Evolutionary conservation across 2,113 vertebrate genomes (phyloP).

Genomic region (Istiophorus platypterus): DNA sequence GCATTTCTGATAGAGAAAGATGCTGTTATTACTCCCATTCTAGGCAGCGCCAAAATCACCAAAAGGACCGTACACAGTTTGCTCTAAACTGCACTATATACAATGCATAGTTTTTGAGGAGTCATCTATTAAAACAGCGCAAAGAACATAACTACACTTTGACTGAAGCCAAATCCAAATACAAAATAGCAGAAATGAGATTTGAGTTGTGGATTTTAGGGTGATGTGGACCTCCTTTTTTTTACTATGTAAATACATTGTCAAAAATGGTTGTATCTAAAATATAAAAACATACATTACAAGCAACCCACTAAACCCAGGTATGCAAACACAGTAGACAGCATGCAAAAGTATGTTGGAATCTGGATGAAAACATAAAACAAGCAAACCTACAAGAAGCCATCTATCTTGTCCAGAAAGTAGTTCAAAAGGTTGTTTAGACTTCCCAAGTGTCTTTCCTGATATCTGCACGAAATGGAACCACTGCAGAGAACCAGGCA

Average conservation of each 20-base stretch:
- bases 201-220: background rate
- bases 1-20: background rate
- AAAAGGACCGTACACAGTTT: background rate
- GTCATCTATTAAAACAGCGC: background rate
- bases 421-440: constrained; percentile 27
- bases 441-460: background rate
- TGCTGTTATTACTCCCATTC: background rate
- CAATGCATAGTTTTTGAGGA: background rate
- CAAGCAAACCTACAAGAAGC: background rate
- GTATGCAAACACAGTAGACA: background rate
- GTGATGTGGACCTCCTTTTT: background rate
- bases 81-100: background rate
- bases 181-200: background rate
- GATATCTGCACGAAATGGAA: constrained; percentile 30
- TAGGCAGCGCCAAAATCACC: background rate
- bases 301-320: constrained; percentile 1
- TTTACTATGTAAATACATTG: background rate
- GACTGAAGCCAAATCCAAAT: background rate
- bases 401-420: background rate
- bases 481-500: constrained; percentile 23
- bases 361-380: constrained; percentile 5
- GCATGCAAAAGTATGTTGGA: too few species aligned
- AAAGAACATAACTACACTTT: background rate
- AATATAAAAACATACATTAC: background rate
- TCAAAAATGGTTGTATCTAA: background rate